Evolutionary conservation across 2,888 invertebrate genomes (phyloP).

Genomic region (Calephelis perditalis): DNA sequence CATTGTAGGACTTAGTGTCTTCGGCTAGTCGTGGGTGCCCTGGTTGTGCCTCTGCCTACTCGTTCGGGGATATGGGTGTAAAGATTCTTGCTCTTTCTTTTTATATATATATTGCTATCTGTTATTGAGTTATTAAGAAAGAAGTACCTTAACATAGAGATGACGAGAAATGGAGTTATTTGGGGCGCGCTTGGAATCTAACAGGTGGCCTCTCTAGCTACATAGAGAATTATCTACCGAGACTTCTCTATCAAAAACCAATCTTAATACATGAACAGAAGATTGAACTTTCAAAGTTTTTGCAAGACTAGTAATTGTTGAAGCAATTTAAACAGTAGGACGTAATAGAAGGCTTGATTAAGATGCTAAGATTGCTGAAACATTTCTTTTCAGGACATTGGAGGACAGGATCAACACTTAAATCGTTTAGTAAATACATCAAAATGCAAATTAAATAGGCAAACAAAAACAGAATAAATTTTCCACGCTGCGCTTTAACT

Average conservation of each 20-base stretch:
- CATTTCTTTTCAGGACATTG: background rate
- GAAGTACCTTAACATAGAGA: background rate
- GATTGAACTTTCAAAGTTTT: background rate
- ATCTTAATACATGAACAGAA: background rate
- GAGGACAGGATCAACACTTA: too few species aligned
- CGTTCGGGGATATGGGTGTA: too few species aligned
- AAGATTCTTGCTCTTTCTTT: too few species aligned
- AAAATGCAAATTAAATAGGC: too few species aligned
- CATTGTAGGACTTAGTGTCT: too few species aligned
- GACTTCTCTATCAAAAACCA: background rate
- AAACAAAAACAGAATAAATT: too few species aligned
- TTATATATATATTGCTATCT: too few species aligned
- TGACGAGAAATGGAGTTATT: background rate
- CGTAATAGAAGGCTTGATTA: background rate
- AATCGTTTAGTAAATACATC: too few species aligned
- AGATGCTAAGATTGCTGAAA: slow-evolving; percentile 1
- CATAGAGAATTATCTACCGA: background rate
- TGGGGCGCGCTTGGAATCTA: background rate
- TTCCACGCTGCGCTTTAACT: too few species aligned
- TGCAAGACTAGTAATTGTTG: background rate
- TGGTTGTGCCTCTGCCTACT: too few species aligned
- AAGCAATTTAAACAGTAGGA: background rate
- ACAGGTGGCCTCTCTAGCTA: background rate
- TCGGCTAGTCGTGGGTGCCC: too few species aligned
- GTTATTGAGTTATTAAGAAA: background rate